Conservation (phyloP, 1,140 invertebrate species). For the Caerostris extrusa region DNA sequence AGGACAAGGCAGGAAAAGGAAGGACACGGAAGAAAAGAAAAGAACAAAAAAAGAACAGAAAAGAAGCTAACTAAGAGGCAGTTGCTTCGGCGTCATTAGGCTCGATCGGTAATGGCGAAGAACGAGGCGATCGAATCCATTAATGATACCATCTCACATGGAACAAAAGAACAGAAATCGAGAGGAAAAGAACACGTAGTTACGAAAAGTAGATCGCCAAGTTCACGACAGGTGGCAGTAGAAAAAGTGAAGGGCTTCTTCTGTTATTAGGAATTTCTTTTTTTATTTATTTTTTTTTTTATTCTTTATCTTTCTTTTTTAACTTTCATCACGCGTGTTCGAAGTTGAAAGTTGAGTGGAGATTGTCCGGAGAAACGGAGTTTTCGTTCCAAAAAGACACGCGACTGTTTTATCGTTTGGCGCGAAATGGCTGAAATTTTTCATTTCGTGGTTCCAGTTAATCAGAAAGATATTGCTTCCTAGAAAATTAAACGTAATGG, state of each 20-base stretch:
- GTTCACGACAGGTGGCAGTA: constrained; percentile 54
- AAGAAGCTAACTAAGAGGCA: constrained; percentile 69
- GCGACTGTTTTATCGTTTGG: background rate
- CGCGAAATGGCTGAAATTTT: background rate
- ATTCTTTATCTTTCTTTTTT: background rate
- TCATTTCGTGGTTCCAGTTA: background rate
- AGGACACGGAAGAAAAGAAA: background rate
- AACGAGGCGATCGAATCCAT: constrained; percentile 67
- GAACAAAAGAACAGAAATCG: constrained; percentile 59
- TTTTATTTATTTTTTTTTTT: background rate
- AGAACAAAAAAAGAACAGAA: constrained; percentile 7
- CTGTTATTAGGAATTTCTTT: constrained; percentile 1
- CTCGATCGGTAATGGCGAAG: constrained; percentile 65
- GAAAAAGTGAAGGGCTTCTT: background rate
- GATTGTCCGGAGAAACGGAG: background rate
- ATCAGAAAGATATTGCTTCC: background rate
- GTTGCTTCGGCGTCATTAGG: constrained; percentile 73
- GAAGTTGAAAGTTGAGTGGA: background rate
- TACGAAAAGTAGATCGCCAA: constrained; percentile 52
- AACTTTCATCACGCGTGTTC: constrained; percentile 24
- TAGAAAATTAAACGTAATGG: background rate
- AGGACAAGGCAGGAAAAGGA: background rate
- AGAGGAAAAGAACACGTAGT: constrained; percentile 49
- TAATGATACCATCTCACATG: constrained; percentile 66
- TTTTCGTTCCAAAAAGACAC: background rate